Conservation (phyloP, 1,140 invertebrate species). For the Lysiphlebus fabarum region DNA sequence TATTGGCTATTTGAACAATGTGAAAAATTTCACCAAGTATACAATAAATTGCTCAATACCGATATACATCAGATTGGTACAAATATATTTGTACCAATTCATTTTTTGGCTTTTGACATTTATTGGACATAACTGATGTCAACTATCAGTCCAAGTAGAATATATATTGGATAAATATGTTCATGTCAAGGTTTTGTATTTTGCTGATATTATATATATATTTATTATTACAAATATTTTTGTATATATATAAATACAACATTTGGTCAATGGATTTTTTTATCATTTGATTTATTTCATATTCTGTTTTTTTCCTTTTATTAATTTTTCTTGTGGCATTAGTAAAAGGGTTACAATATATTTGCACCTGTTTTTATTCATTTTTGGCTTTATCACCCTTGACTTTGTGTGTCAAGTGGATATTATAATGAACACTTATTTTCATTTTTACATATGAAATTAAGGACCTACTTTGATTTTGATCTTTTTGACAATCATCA, state of each 20-base stretch:
- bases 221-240: too few relatives aligned
- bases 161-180: too few relatives aligned
- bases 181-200: too few relatives aligned
- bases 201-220: too few relatives aligned
- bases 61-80: background rate
- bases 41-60: constrained; percentile 17
- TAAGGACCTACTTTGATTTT: constrained; percentile 27
- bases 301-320: too few relatives aligned
- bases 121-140: constrained; percentile 20
- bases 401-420: constrained; percentile 39
- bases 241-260: too few relatives aligned
- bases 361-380: too few relatives aligned
- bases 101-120: constrained; percentile 13
- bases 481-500: constrained; percentile 36
- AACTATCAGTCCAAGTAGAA: constrained; percentile 10
- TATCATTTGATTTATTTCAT: too few relatives aligned
- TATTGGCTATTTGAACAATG: background rate
- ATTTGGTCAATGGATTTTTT: too few relatives aligned
- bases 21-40: constrained; percentile 13
- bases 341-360: too few relatives aligned
- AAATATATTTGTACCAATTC: background rate
- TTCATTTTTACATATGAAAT: constrained; percentile 22
- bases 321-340: too few relatives aligned
- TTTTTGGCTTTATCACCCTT: constrained; percentile 3
- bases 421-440: constrained; percentile 39